Base-by-base conservation (phyloP, 2,113 vertebrate species). In the Odontesthes bonariensis region DNA sequence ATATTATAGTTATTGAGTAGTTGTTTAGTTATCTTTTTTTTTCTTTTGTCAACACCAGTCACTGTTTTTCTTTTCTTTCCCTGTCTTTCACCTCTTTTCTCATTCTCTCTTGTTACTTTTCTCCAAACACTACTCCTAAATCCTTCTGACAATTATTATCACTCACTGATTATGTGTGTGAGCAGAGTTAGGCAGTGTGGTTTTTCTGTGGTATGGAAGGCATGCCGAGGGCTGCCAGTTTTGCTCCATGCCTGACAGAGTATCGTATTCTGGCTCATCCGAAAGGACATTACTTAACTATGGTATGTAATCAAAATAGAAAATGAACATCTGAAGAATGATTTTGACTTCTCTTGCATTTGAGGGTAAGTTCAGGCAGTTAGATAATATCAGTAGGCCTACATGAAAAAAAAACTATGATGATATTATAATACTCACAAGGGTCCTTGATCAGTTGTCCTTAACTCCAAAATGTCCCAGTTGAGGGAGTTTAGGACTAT, bases 141-240 rank as follows among this genome's bases (percentile, higher is more conserved):
- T 82, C 31, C 44, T 70, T 62, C 58, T 65, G 74, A 14, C 1
- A 82, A 64, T 69, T 56, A 72, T 84, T 78, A 69, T 83, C 60
- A 33, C 67, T 51, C 46, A 42, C 47, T 67, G 38, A 59, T 71
- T 35, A 69, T 62, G 31, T 40, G 27, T 46, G 54, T 56, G 75
- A 70, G 78, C 67, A 40, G 74, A 31, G 69, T 76, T 69, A 44
- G 68, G 56, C 68, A 56, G 62, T 59, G 64, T 55, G 13, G 27
- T 27, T 27, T 27, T 27, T 27, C 27, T 27, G 27, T 27, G 67
- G 62, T 54, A 73, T 75, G 75, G 40, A 68, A 74, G 62, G 73
- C 56, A 52, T 81, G 86, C 80, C 58, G 78, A 58, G 57, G 40
- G 75, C 75, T 73, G 72, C 22, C 20, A 51, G 53, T 40, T 53